Evolutionary conservation across 2,888 invertebrate genomes (phyloP), one percentile per base, ranked within the genome.

Genomic region (Molorchus minor): DNA sequence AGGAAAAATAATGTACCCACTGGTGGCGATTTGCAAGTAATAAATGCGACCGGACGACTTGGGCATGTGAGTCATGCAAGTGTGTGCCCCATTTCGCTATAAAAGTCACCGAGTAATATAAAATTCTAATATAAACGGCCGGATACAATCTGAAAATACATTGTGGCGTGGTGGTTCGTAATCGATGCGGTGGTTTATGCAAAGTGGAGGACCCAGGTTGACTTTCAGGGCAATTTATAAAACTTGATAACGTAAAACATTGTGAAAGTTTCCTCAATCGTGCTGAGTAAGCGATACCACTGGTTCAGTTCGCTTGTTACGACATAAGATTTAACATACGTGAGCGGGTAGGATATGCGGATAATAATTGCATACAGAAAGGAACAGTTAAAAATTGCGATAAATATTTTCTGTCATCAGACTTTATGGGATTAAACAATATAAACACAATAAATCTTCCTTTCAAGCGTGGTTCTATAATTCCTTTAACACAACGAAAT

Each of bases 101-200:
- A 75, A 79, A 79, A 78, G 75, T 77, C 76, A 75, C 73, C 75
- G 75, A 73, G 75, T 77, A 77, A 78, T 77, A 79, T 78, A 78
- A 78, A 78, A 79, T 78, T 79, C 77, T 78, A 78, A 79, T 79
- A 79, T 78, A 78, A 78, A 77, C 77, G 76, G 71, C 76, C 75
- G 77, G 78, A 78, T 78, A 79, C 78, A 77, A 79, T 79, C 79
- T 77, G 79, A 75, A 77, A 78, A 79, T 78, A 79, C 77, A 75
- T 75, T 73, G 76, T 75, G 76, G 75, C 73, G 70, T 74, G 72
- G 70, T 68, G 65, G 71, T 66, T 68, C 72, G 77, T 78, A 78
- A 78, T 79, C 79, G 78, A 79, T 78, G 77, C 70, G 72, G 74
- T 74, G 75, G 76, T 77, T 76, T 78, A 78, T 78, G 77, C 76